Conservation (phyloP, 2,888 invertebrate species). For the Amphiduros pacificus region DNA sequence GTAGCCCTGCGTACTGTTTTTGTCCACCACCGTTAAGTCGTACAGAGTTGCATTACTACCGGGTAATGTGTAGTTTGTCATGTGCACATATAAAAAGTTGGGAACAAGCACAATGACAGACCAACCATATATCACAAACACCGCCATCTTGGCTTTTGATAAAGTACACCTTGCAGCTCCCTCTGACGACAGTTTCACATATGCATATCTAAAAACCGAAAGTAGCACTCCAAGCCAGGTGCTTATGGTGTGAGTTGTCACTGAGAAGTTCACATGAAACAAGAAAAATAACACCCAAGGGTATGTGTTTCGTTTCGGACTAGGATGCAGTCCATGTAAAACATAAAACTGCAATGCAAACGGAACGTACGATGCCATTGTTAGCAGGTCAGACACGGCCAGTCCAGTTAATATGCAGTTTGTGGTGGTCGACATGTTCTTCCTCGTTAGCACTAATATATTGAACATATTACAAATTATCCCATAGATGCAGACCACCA, state of each 20-base stretch:
- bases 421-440: constrained; percentile 86
- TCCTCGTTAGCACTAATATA: constrained; percentile 79
- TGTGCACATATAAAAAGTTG: constrained; percentile 9
- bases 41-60: constrained; percentile 3
- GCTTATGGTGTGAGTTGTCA: constrained; percentile 85
- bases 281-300: constrained; percentile 59
- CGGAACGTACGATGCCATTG: constrained; percentile 87
- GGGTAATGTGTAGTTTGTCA: not conserved
- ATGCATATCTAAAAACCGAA: constrained; percentile 82
- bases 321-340: constrained; percentile 34
- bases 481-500: constrained; percentile 86
- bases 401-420: constrained; percentile 83
- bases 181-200: constrained; percentile 73
- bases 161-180: constrained; percentile 61
- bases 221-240: constrained; percentile 90
- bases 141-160: not conserved
- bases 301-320: constrained; percentile 47
- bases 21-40: constrained; percentile 1
- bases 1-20: not conserved
- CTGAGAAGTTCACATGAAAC: constrained; percentile 86
- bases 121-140: constrained; percentile 2
- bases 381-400: constrained; percentile 86
- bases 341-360: constrained; percentile 72
- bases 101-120: constrained; percentile 9
- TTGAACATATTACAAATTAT: constrained; percentile 90